These are phyloP conservation scores for Platygyra sinensis DNA, from an alignment of 64 coral and sea anemone genomes.

Conservation along the genomic window DNA sequence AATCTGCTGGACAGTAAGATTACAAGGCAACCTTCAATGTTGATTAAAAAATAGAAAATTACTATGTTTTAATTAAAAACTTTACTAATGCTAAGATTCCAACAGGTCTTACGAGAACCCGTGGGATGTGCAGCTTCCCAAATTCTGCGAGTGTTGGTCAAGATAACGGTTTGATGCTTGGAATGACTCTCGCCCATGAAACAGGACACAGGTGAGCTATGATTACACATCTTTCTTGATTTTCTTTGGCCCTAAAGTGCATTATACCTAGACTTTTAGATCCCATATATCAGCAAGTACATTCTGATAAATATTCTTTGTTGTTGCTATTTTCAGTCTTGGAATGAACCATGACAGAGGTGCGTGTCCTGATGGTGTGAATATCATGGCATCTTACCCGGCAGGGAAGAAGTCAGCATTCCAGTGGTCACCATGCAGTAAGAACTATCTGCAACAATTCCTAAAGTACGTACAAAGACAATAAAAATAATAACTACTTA, in stretches of 20 bases:
- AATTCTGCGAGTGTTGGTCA: conserved; percentile 89
- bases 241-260: background rate
- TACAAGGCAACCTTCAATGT: too few species aligned
- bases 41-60: too few species aligned
- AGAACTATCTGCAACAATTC: conserved; percentile 91
- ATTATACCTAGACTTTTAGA: too few species aligned
- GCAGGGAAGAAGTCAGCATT: conserved; percentile 78
- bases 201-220: conserved; percentile 83
- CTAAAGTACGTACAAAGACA: conserved; percentile 50
- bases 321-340: conserved; percentile 54
- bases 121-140: conserved; percentile 96
- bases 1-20: too few species aligned
- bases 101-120: conserved; percentile 78
- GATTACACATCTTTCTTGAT: background rate
- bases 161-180: conserved; percentile 95
- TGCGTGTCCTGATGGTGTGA: conserved; percentile 70
- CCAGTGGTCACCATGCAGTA: conserved; percentile 90
- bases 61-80: background rate
- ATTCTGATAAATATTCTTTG: background rate
- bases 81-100: background rate
- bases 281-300: too few species aligned
- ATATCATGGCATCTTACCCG: conserved; percentile 82
- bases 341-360: conserved; percentile 94
- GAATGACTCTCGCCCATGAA: conserved; percentile 94
- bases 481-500: background rate